These are phyloP conservation scores for Colostygia pectinataria DNA, from an alignment of 2,888 invertebrate species.

Conservation along the genomic window DNA sequence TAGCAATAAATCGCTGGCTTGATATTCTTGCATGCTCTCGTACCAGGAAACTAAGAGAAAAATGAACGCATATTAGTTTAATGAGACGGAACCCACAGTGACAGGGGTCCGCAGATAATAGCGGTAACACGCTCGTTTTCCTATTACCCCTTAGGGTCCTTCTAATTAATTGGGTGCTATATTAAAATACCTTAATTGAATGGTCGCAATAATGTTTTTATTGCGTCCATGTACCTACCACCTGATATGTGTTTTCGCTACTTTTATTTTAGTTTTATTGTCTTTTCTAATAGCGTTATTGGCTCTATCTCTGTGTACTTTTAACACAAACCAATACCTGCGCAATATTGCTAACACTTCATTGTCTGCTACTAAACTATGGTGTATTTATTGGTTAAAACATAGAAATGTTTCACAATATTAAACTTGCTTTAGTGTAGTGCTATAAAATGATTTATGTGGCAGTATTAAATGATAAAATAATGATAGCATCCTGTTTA, in stretches of 20 bases:
- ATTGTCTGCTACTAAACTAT: no score
- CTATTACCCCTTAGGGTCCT: constrained; percentile 29
- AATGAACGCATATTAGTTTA: constrained; percentile 35
- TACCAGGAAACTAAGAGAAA: constrained; percentile 23
- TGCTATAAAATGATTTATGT: no score
- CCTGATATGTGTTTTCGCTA: no score
- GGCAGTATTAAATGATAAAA: background rate
- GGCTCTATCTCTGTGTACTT: no score
- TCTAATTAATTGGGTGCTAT: constrained; percentile 33
- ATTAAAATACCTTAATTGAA: constrained; percentile 33
- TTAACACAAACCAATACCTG: no score
- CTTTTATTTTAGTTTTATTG: no score
- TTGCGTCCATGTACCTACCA: no score
- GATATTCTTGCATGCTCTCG: background rate
- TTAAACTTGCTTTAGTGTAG: no score
- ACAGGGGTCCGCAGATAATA: constrained; percentile 36
- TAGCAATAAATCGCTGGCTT: background rate
- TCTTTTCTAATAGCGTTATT: no score
- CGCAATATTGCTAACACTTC: no score
- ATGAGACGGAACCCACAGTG: constrained; percentile 32
- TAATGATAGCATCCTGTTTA: constrained; percentile 15
- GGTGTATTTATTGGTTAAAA: no score
- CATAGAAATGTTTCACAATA: no score
- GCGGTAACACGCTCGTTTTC: constrained; percentile 30
- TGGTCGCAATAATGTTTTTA: constrained; percentile 10